A percentile compares a stretch with the other conserved stretches of the same genome.
Evolutionary conservation across 1,140 invertebrate genomes (phyloP).

Genomic region (Drosophila rhopaloa): DNA sequence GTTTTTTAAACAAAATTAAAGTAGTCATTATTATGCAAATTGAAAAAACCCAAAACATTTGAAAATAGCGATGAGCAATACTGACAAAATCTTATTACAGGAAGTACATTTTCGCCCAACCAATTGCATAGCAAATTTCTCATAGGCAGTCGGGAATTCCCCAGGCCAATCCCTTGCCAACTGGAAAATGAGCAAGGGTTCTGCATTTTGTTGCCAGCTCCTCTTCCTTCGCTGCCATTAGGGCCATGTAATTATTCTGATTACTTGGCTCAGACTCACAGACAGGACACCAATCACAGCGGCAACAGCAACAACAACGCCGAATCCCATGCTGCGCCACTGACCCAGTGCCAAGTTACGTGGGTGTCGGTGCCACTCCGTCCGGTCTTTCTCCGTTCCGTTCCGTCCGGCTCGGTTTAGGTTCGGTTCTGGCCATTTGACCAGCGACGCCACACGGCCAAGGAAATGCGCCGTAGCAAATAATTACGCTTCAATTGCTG

Average conservation of each 20-base stretch:
- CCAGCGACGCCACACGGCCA: constrained; percentile 63
- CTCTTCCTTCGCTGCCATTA: constrained; percentile 58
- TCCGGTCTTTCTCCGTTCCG: constrained; percentile 3
- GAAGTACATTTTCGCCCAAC: not conserved
- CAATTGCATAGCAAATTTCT: not conserved
- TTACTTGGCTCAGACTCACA: constrained; percentile 62
- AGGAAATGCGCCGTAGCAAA: constrained; percentile 76
- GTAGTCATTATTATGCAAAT: no score
- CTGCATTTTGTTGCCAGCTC: constrained; percentile 45
- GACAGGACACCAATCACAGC: constrained; percentile 39
- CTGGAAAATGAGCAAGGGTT: constrained; percentile 55
- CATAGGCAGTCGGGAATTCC: not conserved
- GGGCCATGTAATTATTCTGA: constrained; percentile 78
- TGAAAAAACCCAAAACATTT: no score
- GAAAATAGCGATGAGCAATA: not conserved
- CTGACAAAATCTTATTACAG: not conserved
- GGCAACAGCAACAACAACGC: constrained; percentile 23
- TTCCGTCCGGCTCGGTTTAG: constrained; percentile 9
- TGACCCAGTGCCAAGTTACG: constrained; percentile 71
- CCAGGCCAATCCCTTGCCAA: constrained; percentile 31
- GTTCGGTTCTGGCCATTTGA: constrained; percentile 52
- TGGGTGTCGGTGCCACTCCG: constrained; percentile 11
- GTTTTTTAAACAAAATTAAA: no score
- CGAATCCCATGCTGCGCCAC: constrained; percentile 67
- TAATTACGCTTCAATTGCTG: constrained; percentile 80